These are phyloP conservation scores for Anguilla obscura DNA, from an alignment of 2,797 vertebrate genomes.

Conservation along the genomic window DNA sequence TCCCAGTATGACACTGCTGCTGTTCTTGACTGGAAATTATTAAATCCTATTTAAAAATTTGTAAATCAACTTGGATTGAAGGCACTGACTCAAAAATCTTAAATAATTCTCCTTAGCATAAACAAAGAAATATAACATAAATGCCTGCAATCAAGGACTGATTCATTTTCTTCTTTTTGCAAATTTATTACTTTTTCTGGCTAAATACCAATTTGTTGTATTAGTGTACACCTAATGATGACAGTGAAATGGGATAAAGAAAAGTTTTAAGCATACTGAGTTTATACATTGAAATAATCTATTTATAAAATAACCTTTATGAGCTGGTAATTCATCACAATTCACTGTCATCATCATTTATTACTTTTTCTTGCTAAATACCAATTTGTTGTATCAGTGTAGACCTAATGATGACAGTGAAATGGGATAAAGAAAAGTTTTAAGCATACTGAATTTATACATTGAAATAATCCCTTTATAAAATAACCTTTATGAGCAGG, in stretches of 20 bases:
- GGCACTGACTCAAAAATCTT: neutral
- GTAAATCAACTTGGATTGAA: neutral
- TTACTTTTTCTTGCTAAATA: neutral
- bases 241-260: neutral
- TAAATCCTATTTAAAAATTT: neutral
- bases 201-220: neutral
- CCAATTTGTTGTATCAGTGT: neutral
- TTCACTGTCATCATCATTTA: neutral
- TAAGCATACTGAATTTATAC: neutral
- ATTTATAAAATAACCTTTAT: neutral
- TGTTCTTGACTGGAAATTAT: neutral
- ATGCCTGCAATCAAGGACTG: neutral
- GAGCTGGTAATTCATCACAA: neutral
- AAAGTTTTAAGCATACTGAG: neutral
- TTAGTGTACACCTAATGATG: neutral
- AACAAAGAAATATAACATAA: neutral
- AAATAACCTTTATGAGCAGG: neutral
- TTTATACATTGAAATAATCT: neutral
- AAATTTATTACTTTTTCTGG: neutral
- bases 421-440: neutral
- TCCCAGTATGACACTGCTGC: neutral
- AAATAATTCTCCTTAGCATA: neutral
- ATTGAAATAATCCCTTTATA: neutral
- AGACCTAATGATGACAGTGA: neutral
- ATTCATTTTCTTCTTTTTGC: neutral